Conservation (phyloP, 2,888 invertebrate genomes). For the Beris chalybata region DNA sequence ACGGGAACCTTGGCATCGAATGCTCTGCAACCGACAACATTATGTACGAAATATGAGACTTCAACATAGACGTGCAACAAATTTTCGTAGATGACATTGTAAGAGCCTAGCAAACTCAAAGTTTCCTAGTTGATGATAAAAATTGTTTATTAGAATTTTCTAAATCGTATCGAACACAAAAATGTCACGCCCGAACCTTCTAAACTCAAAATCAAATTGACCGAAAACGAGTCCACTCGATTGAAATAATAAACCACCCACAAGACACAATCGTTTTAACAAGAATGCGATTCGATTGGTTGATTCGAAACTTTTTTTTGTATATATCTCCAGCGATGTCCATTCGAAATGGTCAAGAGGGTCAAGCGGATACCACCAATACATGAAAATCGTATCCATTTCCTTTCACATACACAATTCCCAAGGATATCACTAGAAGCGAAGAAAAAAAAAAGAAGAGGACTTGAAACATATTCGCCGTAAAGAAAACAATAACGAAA, state of each 20-base stretch:
- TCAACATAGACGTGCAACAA: too few species aligned
- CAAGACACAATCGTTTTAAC: slow-evolving; percentile 1
- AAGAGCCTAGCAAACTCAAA: too few species aligned
- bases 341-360: slow-evolving; percentile 36
- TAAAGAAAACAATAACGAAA: slow-evolving; percentile 39
- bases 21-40: too few species aligned
- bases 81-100: too few species aligned
- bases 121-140: too few species aligned
- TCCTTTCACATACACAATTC: background rate
- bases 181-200: background rate
- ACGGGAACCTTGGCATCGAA: too few species aligned
- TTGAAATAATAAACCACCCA: slow-evolving; percentile 35
- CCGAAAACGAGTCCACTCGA: slow-evolving; percentile 34
- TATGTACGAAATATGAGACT: too few species aligned
- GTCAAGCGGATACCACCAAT: slow-evolving; percentile 14
- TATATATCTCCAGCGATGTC: slow-evolving; percentile 24
- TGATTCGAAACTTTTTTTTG: slow-evolving; percentile 20
- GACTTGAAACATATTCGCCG: slow-evolving; percentile 21
- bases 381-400: too few species aligned
- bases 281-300: slow-evolving; percentile 36
- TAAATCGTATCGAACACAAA: too few species aligned
- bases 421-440: slow-evolving; percentile 15
- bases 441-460: slow-evolving; percentile 6
- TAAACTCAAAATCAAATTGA: slow-evolving; percentile 32
- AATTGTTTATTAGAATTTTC: too few species aligned